Evolutionary conservation across 2,888 invertebrate species (phyloP), one percentile per base, ranked within the genome.

Genomic region (Atethmia centrago): DNA sequence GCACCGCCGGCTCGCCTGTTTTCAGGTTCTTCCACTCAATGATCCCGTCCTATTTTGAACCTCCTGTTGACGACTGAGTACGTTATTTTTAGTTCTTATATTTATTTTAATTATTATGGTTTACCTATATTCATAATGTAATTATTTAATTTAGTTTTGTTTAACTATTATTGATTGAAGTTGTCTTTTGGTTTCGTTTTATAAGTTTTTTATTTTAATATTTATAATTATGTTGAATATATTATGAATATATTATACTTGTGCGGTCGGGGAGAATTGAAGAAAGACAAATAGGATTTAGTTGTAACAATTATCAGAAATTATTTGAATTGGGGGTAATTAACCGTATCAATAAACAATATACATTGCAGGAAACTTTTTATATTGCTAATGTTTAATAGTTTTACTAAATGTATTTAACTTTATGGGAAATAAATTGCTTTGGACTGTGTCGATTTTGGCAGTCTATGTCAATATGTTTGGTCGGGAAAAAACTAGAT

Each of bases 1-100:
- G 65, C 3, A 36, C 55, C 3, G 53, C 25, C 10, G 42, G 55
- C 12, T 63, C 76, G 10, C 63, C 80, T 21, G 69, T 87, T 21
- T 79, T 74, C 79, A 83, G 85, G 73, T 87, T 87, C 73, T 86
- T 87, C 64, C 79, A 82, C 16, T 87, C 86, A 45, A 84, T 86
- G 64, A 64, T 87, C 12, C 86, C 86, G 16, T 79, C 84, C 19
- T 74, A 69, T 79, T 71, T 58, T n/a, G 78, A 85, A 70, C 84
- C 86, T 36, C 78, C 81, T 4, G 71, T 74, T 59, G 73, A 86
- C 62, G 75, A 85, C n/a, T 86, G 71, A 85, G 65, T 76, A 70
- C 19, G 51, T 75, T 79, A 51, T 74, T 64, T 59, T 76, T 63
- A 56, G 68, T 72, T 75, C 3, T 21, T 66, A 42, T 73, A 55